Base-by-base conservation (phyloP, 2,113 vertebrate genomes). In the Chaetops frenatus region DNA sequence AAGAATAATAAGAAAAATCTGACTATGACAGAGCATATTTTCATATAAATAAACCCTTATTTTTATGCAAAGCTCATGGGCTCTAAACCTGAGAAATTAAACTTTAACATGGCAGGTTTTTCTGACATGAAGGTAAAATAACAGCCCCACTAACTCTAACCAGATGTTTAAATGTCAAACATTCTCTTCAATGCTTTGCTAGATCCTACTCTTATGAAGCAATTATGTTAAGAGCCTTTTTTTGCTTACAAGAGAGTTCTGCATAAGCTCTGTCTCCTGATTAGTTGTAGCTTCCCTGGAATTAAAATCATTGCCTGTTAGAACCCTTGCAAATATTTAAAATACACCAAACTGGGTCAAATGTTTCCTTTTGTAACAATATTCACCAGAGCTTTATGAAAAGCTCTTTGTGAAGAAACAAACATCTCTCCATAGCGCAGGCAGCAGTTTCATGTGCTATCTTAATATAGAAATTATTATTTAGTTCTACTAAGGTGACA, bases 121-220 rank as follows among this genome's bases (percentile, higher is more conserved):
- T 74, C 50, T 94, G 83, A 88, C 81, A 74, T 36, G 58, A 72
- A 87, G 53, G 94, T 94, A 86, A 93, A 94, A 92, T 83, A 72
- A 88, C 78, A 90, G 69, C 67, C 44, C 24, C 42, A 21, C 67
- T 95, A 95, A 95, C 51, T 79, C 51, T 79, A 94, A 91, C 91
- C 95, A 96, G 86, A 95, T 95, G 91, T 56, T 91, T 88, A 91
- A 91, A 94, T 88, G 73, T 95, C 86, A 91, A 88, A 79, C 84
- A 91, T 84, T 84, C 80, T 61, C 57, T 91, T 89, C 38, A 87
- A 50, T 87, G 77, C n/a, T 94, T 88, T 78, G 40, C 65, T 92
- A 84, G 72, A 72, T 67, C 58, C 65, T 81, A 81, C 84, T 93
- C 94, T 92, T 89, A 84, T 22, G 48, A 47, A 81, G 81, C 53